Evolutionary conservation across 2,888 invertebrate species (phyloP).

Genomic region (Catocala fraxini): DNA sequence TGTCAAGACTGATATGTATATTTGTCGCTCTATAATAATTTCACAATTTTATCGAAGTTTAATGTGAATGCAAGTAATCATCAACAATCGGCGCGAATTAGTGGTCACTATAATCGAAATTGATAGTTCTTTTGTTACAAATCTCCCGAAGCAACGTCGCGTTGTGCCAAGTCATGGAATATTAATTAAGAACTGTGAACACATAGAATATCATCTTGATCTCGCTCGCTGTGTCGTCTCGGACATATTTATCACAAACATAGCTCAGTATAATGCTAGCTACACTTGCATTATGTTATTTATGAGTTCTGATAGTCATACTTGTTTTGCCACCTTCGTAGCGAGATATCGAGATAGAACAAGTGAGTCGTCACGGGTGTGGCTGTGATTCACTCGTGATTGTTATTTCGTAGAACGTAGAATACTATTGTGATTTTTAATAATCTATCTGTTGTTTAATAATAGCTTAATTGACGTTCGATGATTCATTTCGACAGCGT

Average conservation of each 20-base stretch:
- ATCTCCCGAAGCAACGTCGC: constrained; percentile 41
- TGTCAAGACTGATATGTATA: too few species aligned
- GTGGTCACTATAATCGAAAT: constrained; percentile 49
- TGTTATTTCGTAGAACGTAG: constrained; percentile 70
- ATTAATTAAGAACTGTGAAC: constrained; percentile 78
- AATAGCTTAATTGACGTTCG: constrained; percentile 78
- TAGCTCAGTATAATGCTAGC: constrained; percentile 69
- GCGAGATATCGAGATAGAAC: constrained; percentile 75
- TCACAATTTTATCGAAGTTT: too few species aligned
- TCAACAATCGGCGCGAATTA: constrained; percentile 71
- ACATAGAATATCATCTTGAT: constrained; percentile 56
- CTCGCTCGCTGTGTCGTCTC: constrained; percentile 55
- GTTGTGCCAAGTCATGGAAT: constrained; percentile 78
- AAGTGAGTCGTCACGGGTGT: constrained; percentile 80
- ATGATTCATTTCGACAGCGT: constrained; percentile 75
- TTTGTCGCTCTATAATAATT: too few species aligned
- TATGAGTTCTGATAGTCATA: constrained; percentile 73
- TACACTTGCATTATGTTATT: constrained; percentile 65
- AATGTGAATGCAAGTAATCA: constrained; percentile 22
- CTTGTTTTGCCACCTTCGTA: constrained; percentile 73
- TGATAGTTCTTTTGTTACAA: constrained; percentile 52
- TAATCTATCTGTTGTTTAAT: constrained; percentile 71
- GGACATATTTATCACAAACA: constrained; percentile 70
- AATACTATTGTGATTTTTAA: constrained; percentile 71
- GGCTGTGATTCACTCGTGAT: constrained; percentile 74